These are phyloP conservation scores for Hydroisotoma schaefferi DNA, from an alignment of 2,888 invertebrate species.

Conservation along the genomic window DNA sequence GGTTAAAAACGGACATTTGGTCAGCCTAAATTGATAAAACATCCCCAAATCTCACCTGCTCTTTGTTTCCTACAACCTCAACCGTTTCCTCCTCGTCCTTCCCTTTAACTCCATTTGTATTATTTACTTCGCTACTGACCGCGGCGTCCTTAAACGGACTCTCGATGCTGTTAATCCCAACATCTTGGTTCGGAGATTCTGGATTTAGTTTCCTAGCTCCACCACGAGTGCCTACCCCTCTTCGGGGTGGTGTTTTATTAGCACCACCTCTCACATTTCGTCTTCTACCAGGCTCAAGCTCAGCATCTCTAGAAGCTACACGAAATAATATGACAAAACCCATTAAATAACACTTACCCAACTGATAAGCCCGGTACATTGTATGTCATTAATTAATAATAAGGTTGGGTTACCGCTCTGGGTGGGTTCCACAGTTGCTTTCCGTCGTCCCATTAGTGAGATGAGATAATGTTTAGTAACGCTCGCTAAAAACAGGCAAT, in stretches of 20 bases:
- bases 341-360: too few relatives aligned
- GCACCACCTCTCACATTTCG: conserved; percentile 21
- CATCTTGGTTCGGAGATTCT: not conserved
- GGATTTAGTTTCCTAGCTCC: conserved; percentile 24
- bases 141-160: not conserved
- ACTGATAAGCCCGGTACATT: too few relatives aligned
- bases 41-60: not conserved
- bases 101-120: not conserved
- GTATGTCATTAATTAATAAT: too few relatives aligned
- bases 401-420: conserved; percentile 8
- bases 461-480: too few relatives aligned
- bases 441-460: conserved; percentile 14
- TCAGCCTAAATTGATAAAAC: not conserved
- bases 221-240: conserved; percentile 26
- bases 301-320: conserved; percentile 9
- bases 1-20: too few relatives aligned
- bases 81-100: not conserved
- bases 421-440: conserved; percentile 5
- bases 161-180: not conserved
- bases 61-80: too few relatives aligned
- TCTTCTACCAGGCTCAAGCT: conserved; percentile 1
- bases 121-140: too few relatives aligned
- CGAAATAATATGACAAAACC: too few relatives aligned
- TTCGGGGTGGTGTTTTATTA: conserved; percentile 18
- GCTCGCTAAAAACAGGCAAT: too few relatives aligned